Percentiles rank a stretch among this genome's conserved stretches.
phyloP scores from a whole-genome alignment of 2,888 invertebrate genomes.

The Byasa hedistus region DNA sequence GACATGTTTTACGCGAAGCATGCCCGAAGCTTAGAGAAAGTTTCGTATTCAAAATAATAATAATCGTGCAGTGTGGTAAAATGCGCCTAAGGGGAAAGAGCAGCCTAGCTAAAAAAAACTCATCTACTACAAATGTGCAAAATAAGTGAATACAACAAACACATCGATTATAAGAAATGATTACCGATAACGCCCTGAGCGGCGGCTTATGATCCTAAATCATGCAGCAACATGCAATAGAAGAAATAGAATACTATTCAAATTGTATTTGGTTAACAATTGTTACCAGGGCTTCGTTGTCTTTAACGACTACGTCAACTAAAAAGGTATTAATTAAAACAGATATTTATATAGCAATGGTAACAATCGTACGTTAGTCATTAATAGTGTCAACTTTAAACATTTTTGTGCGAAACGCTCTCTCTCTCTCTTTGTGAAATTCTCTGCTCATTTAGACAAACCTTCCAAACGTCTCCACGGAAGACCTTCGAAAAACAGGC shows the following conservation, averaged over 20 bases:
- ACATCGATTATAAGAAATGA: constrained; percentile 65
- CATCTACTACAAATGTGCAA: constrained; percentile 78
- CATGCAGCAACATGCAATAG: constrained; percentile 79
- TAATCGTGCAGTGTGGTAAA: constrained; percentile 79
- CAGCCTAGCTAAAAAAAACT: constrained; percentile 77
- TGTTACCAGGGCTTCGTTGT: constrained; percentile 56
- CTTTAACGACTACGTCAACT: constrained; percentile 33
- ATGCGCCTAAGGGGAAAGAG: constrained; percentile 76
- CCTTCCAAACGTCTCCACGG: constrained; percentile 84
- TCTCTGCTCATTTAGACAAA: constrained; percentile 77
- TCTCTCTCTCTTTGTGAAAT: constrained; percentile 63
- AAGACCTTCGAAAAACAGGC: constrained; percentile 81
- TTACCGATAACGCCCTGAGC: constrained; percentile 76
- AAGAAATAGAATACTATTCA: constrained; percentile 58
- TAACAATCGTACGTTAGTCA: constrained; percentile 56
- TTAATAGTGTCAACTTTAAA: constrained; percentile 54
- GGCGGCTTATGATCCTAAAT: constrained; percentile 77
- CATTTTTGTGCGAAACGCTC: constrained; percentile 67
- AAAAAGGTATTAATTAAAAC: constrained; percentile 16
- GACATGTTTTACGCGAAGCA: constrained; percentile 76
- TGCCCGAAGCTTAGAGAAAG: constrained; percentile 77
- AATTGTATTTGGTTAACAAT: constrained; percentile 49
- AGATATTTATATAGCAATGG: constrained; percentile 45
- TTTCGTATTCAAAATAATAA: constrained; percentile 70
- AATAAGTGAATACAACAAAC: constrained; percentile 69